phyloP scores from a whole-genome alignment of 2,888 invertebrate species.

The Caenorhabditis sinica region DNA sequence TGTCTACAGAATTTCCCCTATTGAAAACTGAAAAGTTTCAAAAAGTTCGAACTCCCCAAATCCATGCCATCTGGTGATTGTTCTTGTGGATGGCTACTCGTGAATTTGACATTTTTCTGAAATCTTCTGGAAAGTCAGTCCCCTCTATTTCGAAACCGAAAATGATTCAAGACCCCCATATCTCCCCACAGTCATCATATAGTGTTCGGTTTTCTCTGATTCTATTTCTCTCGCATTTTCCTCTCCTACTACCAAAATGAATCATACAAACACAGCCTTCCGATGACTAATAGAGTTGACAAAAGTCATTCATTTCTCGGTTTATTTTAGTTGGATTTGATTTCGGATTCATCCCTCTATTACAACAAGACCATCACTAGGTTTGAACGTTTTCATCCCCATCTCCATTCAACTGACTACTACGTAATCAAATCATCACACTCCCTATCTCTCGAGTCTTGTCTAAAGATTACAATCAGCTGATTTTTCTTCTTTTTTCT shows the following conservation, averaged over 20 bases:
- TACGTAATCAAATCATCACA: conserved; percentile 1
- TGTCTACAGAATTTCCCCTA: too few relatives aligned
- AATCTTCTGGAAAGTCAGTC: too few relatives aligned
- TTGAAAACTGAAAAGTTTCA: too few relatives aligned
- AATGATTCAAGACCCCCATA: too few relatives aligned
- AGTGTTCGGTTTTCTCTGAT: too few relatives aligned
- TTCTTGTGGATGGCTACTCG: too few relatives aligned
- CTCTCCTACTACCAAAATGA: neutral
- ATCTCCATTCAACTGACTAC: neutral
- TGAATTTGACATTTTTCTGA: too few relatives aligned
- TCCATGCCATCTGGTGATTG: too few relatives aligned
- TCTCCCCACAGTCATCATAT: too few relatives aligned
- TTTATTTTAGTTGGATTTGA: neutral
- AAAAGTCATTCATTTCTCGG: neutral
- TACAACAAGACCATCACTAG: neutral
- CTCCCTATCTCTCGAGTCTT: neutral
- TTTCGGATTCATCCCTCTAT: neutral
- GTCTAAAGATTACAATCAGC: conserved; percentile 36
- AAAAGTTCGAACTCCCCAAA: too few relatives aligned
- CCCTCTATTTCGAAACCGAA: too few relatives aligned
- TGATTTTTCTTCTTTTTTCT: conserved; percentile 14
- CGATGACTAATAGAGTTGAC: conserved; percentile 1
- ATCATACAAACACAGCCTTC: too few relatives aligned
- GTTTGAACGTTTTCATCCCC: neutral
- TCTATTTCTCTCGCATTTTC: neutral